Base-by-base conservation (phyloP, 2,888 invertebrate species). In the Volucella inflata region DNA sequence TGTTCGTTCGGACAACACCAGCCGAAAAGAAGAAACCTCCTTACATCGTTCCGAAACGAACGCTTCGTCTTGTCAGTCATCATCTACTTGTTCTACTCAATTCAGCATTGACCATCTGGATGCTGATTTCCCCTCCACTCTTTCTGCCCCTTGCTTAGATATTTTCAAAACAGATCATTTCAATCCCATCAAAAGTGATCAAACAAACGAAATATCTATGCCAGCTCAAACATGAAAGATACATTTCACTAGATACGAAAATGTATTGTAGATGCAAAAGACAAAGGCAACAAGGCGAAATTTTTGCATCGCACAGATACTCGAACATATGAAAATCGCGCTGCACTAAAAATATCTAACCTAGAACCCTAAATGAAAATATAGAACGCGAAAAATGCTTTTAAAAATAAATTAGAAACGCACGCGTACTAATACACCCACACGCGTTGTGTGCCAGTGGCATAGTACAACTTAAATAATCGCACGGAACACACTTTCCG, bases 371-470 rank as follows among this genome's bases (percentile, higher is more conserved):
- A 77, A 80, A 77, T 3, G 64, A 48, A 85, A 30, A 30, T 30
- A 60, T 75, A 59, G 55, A 85, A 80, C 44, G 62, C 67, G 67
- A 72, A 48, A 64, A 62, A 53, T 57, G 55, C 8, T 77, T 68
- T 81, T 59, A 53, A 70, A 87, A 82, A 87, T 87, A 87, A 82
- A 78, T 78, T 74, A 60, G 65, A 78, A 87, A 87, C 87, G 87
- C 87, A 82, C 87, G 87, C 87, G 87, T 78, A 87, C 87, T 82
- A 87, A 87, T 53, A 87, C 87, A 82, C 74, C 77, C 82, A 74
- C 72, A 82, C 42, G 30, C 30, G 30, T 6, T 30, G 46, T 1
- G 53, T 21, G 48, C 48, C 46, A 14, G 6, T 14, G 9, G 17
- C n/a, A 60, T 51, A 12, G 60, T 6, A 30, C 38, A 55, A 57